Percentiles rank a stretch among this genome's conserved stretches.
These are phyloP conservation scores for Sarcophaga variegata DNA, from an alignment of 2,888 invertebrate species.

Conservation along the genomic window DNA sequence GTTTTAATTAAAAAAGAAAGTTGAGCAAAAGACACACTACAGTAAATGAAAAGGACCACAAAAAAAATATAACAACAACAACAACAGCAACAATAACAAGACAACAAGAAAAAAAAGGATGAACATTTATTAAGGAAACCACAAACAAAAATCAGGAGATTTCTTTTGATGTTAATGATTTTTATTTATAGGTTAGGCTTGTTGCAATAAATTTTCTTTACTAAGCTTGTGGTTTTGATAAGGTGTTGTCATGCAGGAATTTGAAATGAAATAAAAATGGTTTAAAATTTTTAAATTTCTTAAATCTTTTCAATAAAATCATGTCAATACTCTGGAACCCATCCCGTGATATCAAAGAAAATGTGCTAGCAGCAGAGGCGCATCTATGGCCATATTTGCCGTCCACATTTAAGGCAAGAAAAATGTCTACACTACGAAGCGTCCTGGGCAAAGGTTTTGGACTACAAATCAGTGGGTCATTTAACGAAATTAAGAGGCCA, in stretches of 20 bases:
- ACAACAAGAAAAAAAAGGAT: slow-evolving; percentile 1
- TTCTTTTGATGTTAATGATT: background rate
- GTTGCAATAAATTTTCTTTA: background rate
- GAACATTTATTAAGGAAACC: slow-evolving; percentile 38
- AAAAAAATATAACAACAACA: background rate
- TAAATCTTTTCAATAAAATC: no score
- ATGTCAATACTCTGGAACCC: no score
- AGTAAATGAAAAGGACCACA: background rate
- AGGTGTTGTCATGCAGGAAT: background rate
- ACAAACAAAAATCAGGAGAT: slow-evolving; percentile 24
- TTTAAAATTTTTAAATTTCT: no score
- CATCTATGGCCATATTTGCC: no score
- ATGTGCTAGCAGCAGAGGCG: no score
- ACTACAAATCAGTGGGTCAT: no score
- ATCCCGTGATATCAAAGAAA: no score
- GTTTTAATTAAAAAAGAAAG: slow-evolving; percentile 68
- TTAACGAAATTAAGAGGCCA: no score
- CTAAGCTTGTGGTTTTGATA: background rate
- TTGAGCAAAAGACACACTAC: slow-evolving; percentile 23
- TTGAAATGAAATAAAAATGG: background rate
- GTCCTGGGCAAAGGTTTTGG: no score
- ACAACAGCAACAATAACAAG: background rate
- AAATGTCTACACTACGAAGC: no score
- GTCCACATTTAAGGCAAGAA: no score
- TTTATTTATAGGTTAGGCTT: background rate